phyloP scores from a whole-genome alignment of 2,113 vertebrate species.

The Prolemur simus region DNA sequence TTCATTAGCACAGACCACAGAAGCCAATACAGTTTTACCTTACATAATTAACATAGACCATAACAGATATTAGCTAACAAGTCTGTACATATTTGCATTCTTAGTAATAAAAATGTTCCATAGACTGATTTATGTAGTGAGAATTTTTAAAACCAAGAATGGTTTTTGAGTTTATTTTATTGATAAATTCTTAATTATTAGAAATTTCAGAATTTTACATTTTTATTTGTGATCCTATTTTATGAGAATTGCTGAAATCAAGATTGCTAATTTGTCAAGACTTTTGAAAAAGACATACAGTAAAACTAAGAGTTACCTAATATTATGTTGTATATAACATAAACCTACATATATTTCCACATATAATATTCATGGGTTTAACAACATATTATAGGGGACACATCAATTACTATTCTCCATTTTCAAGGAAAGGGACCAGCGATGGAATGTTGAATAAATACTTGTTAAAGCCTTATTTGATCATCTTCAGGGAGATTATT shows the following conservation, averaged over 20 bases:
- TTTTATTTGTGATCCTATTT: not conserved
- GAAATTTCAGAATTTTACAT: not conserved
- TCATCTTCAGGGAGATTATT: not conserved
- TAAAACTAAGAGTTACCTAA: not conserved
- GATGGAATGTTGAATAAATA: not conserved
- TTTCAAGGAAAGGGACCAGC: not conserved
- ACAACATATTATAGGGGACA: not conserved
- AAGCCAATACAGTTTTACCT: conserved; percentile 41
- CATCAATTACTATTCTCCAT: not conserved
- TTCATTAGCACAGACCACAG: conserved; percentile 5
- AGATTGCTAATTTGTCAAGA: not conserved
- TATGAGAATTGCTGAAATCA: not conserved
- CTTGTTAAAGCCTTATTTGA: not conserved
- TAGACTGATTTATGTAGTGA: not conserved
- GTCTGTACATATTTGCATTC: not conserved
- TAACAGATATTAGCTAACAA: not conserved
- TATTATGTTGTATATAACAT: not conserved
- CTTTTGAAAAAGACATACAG: not conserved
- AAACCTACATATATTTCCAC: not conserved
- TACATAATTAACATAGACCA: conserved; percentile 5
- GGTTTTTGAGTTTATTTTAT: not conserved
- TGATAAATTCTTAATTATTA: not conserved
- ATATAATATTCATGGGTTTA: not conserved
- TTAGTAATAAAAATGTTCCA: not conserved
- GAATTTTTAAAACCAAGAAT: not conserved